These are phyloP conservation scores for Rhagoletis zephyria DNA, from an alignment of 1,140 invertebrate genomes.

Conservation along the genomic window DNA sequence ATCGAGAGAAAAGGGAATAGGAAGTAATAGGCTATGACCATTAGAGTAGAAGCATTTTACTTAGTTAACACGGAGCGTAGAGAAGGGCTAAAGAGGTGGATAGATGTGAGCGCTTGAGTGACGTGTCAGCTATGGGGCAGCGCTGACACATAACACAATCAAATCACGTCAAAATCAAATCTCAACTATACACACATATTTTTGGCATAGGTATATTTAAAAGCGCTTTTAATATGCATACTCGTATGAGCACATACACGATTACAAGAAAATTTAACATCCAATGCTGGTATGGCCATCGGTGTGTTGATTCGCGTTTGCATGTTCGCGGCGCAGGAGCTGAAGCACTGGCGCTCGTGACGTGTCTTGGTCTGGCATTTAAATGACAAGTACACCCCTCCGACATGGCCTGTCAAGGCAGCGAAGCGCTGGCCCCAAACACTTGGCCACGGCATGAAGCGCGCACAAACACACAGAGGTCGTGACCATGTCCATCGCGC, in stretches of 20 bases:
- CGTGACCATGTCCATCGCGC: constrained; percentile 39
- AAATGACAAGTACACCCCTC: constrained; percentile 46
- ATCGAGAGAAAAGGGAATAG: not conserved
- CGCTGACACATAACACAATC: not conserved
- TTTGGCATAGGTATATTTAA: not conserved
- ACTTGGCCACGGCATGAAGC: not conserved
- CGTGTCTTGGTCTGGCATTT: constrained; percentile 12
- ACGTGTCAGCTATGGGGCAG: not conserved
- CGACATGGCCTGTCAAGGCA: not conserved
- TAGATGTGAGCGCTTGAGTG: not conserved
- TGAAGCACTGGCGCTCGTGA: not conserved
- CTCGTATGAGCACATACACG: no score
- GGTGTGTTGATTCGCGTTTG: not conserved
- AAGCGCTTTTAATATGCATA: constrained; percentile 23
- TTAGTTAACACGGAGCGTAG: not conserved
- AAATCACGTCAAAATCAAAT: constrained; percentile 32
- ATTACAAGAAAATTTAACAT: not conserved
- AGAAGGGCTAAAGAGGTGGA: not conserved
- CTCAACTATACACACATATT: not conserved
- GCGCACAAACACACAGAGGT: constrained; percentile 15
- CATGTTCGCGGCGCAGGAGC: not conserved
- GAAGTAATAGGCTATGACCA: not conserved
- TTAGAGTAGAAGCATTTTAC: not conserved
- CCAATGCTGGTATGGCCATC: not conserved
- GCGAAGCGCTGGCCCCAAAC: not conserved